Evolutionary conservation across 2,888 invertebrate genomes (phyloP).

Genomic region (Marronus borbonicus): DNA sequence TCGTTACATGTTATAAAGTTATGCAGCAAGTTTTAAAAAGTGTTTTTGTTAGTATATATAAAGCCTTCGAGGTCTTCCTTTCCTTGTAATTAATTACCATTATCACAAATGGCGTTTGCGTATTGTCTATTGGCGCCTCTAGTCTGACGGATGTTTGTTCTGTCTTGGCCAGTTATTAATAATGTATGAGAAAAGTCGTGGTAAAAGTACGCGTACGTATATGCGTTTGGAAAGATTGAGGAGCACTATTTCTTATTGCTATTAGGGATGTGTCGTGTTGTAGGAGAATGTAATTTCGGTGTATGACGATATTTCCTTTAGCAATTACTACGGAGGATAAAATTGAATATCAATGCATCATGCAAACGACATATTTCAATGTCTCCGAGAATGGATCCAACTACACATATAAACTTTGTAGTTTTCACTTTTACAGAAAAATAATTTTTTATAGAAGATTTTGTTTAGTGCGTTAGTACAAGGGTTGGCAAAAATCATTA

Average conservation of each 20-base stretch:
- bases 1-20: no score
- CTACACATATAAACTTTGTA: no score
- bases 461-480: no score
- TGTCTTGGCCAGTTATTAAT: conserved; percentile 24
- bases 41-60: not conserved
- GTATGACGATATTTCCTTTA: conserved; percentile 7
- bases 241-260: not conserved
- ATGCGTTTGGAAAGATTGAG: not conserved
- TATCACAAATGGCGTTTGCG: no score
- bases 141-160: conserved; percentile 21
- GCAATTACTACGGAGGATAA: not conserved
- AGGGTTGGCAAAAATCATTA: no score
- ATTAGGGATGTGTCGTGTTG: not conserved
- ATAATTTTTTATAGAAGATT: no score
- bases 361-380: not conserved
- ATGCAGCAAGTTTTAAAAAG: no score
- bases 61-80: no score
- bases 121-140: conserved; percentile 35
- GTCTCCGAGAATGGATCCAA: no score
- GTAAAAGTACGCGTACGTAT: not conserved
- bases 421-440: no score
- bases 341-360: not conserved
- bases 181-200: conserved; percentile 24
- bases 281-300: not conserved
- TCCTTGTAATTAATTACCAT: not conserved